phyloP scores from a whole-genome alignment of 2,888 invertebrate species.

The Punctoribates punctum region DNA sequence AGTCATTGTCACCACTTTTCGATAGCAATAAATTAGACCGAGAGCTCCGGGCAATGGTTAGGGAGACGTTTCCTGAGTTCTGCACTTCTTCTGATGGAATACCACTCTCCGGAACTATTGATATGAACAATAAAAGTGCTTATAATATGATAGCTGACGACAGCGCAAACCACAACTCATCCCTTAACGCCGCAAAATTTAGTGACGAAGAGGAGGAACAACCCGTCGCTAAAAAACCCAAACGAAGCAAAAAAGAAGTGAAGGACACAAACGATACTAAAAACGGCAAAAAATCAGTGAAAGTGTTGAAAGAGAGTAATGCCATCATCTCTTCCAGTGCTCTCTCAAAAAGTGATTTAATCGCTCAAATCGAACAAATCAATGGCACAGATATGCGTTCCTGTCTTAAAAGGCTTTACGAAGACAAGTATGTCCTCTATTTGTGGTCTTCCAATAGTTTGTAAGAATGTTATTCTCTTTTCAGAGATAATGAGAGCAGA shows the following conservation, averaged over 20 bases:
- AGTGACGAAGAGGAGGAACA: constrained; percentile 76
- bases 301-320: not conserved
- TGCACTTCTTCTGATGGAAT: constrained; percentile 62
- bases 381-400: constrained; percentile 60
- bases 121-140: not conserved
- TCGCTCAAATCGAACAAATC: constrained; percentile 55
- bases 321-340: not conserved
- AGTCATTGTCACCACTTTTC: constrained; percentile 76
- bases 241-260: not conserved
- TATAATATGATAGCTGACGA: not conserved
- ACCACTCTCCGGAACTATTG: constrained; percentile 22
- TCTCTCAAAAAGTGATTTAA: constrained; percentile 52
- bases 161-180: constrained; percentile 3
- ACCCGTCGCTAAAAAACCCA: constrained; percentile 50
- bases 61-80: constrained; percentile 88
- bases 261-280: constrained; percentile 2
- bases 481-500: constrained; percentile 55
- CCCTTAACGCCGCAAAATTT: constrained; percentile 65
- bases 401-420: constrained; percentile 59
- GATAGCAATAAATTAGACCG: constrained; percentile 81
- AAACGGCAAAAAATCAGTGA: constrained; percentile 36
- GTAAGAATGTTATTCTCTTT: constrained; percentile 35
- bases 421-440: constrained; percentile 59
- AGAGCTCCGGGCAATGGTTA: constrained; percentile 75
- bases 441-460: constrained; percentile 40